Conservation (phyloP, 2,888 invertebrate species). For the Conops quadrifasciatus region DNA sequence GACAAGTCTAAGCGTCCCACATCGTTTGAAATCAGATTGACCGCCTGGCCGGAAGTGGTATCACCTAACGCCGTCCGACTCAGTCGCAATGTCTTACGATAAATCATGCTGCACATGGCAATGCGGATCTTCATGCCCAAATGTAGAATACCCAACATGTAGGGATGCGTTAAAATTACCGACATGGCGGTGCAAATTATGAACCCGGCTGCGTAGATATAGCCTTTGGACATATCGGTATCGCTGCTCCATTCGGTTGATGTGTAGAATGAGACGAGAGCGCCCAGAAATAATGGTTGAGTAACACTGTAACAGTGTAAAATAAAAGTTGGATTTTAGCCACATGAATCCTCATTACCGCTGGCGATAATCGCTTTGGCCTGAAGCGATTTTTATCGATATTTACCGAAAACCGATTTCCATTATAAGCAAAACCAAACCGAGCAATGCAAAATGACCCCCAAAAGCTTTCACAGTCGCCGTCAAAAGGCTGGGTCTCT, state of each 20-base stretch:
- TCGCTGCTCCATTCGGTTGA: slow-evolving; percentile 41
- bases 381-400: neutral
- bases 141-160: slow-evolving; percentile 78
- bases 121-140: slow-evolving; percentile 76
- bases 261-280: slow-evolving; percentile 70
- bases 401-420: slow-evolving; percentile 69
- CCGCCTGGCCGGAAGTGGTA: slow-evolving; percentile 79
- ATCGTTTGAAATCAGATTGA: slow-evolving; percentile 94
- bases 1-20: slow-evolving; percentile 75
- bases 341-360: neutral
- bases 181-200: slow-evolving; percentile 77
- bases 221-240: slow-evolving; percentile 68
- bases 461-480: slow-evolving; percentile 70
- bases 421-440: slow-evolving; percentile 68
- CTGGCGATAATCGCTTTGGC: neutral
- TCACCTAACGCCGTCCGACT: slow-evolving; percentile 78
- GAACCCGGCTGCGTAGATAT: slow-evolving; percentile 77
- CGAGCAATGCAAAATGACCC: slow-evolving; percentile 68
- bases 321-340: neutral
- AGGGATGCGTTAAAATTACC: slow-evolving; percentile 84
- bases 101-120: slow-evolving; percentile 75
- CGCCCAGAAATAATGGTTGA: slow-evolving; percentile 73
- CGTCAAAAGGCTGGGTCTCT: slow-evolving; percentile 63
- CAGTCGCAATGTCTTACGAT: slow-evolving; percentile 72
- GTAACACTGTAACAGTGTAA: slow-evolving; percentile 67